Percentiles rank a stretch among this genome's conserved stretches.
Conservation (phyloP, 2,888 invertebrate genomes). For the Synanthedon formicaeformis region DNA sequence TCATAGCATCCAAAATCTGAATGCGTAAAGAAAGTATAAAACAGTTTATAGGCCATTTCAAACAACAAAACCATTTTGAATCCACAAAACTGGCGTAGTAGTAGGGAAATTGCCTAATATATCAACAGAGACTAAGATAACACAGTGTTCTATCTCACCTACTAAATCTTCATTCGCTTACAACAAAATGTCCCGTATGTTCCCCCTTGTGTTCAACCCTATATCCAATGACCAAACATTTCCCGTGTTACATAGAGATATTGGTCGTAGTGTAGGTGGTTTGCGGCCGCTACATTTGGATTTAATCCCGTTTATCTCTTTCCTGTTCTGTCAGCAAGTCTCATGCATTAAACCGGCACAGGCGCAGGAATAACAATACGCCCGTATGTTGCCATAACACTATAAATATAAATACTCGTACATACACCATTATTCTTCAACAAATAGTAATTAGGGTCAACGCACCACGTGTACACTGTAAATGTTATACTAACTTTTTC, state of each 20-base stretch:
- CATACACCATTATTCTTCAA: background rate
- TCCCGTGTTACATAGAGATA: slow-evolving; percentile 15
- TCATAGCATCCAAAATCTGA: too few relatives aligned
- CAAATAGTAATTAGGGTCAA: background rate
- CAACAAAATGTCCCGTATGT: slow-evolving; percentile 33
- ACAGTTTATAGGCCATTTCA: too few relatives aligned
- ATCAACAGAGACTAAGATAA: background rate
- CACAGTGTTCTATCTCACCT: slow-evolving; percentile 16
- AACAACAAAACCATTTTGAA: too few relatives aligned
- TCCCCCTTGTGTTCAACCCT: slow-evolving; percentile 24
- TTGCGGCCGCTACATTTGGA: slow-evolving; percentile 21
- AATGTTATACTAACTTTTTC: too few relatives aligned
- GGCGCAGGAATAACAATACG: slow-evolving; percentile 38
- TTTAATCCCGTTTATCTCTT: slow-evolving; percentile 44
- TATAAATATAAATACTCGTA: background rate
- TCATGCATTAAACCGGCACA: slow-evolving; percentile 17
- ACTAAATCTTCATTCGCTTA: slow-evolving; percentile 39
- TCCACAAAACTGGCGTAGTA: too few relatives aligned
- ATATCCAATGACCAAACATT: slow-evolving; percentile 26
- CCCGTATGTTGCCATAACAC: slow-evolving; percentile 31
- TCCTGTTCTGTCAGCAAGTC: slow-evolving; percentile 18
- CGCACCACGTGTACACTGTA: too few relatives aligned
- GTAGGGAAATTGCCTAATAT: background rate
- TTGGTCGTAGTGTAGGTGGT: slow-evolving; percentile 7
- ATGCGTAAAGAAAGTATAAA: too few relatives aligned